Evolutionary conservation across 2,888 invertebrate species (phyloP), one percentile per base, ranked within the genome.

Genomic region (Melanostoma scalare): DNA sequence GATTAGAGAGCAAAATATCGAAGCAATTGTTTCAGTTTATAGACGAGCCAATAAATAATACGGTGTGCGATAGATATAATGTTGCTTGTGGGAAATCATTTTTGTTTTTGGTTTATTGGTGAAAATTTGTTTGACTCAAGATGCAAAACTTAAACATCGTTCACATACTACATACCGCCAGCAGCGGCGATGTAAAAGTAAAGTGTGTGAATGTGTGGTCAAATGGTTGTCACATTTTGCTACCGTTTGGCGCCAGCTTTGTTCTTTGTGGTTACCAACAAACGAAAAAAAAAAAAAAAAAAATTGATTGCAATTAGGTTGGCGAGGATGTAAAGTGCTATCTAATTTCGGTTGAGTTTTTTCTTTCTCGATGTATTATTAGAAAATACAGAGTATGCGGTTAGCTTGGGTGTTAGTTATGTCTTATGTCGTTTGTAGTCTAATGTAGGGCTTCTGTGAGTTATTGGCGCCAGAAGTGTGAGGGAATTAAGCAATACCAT

Each of bases 11-110:
- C 50, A 42, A 69, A 76, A 42, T 72, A 73, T 82, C 60, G 67
- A 81, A 82, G 77, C 77, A 82, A 82, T 82, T 82, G 81, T 82
- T 77, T 82, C 63, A 71, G 72, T 76, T 67, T 82, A 77, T 69
- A 73, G 72, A 72, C 61, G 44, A 73, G 52, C 67, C 55, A 76
- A 61, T 61, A 71, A 40, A 63, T 55, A 71, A 60, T 55, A 50
- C 63, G 30, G 60, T 3, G 8, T 6, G 3, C 36, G 3, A 6
- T 6, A 9, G 3, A 20, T 46, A 46, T 61, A 46, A 61, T 61
- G 48, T 38, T 63, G 48, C 31, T 65, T 75, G 80, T 71, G 75
- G 75, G 58, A 75, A 79, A 73, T 55, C 42, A 31, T 63, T 63
- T 77, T 63, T 35, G 56, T 55, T 48, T 65, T 65, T 48, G 35